Percentiles rank a stretch among this genome's conserved stretches.
Conservation (phyloP, 2,113 vertebrate genomes). For the Phyllostomus discolor region DNA sequence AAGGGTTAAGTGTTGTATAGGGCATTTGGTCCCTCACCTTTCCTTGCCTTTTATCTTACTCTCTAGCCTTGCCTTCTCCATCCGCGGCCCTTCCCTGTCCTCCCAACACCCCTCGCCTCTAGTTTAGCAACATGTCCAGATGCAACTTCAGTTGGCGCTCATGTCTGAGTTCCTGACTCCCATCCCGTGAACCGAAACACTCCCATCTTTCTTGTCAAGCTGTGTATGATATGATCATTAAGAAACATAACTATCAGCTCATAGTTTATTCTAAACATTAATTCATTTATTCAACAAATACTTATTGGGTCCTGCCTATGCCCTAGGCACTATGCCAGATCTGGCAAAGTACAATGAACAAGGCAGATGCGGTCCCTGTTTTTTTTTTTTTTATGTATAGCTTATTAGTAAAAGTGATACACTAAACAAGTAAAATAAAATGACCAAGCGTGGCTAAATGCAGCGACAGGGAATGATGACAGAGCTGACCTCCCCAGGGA, state of each 20-base stretch:
- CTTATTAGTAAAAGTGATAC: neutral
- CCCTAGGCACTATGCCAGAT: neutral
- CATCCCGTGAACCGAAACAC: neutral
- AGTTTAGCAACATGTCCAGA: neutral
- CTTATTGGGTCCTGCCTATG: neutral
- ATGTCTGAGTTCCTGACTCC: neutral
- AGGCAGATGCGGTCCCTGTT: neutral
- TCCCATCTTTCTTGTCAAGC: neutral
- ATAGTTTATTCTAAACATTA: neutral
- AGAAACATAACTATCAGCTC: neutral
- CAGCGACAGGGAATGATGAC: too few species aligned
- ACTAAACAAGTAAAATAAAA: neutral
- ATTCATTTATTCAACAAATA: neutral
- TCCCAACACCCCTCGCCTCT: neutral
- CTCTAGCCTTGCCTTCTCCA: neutral
- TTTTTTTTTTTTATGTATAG: neutral
- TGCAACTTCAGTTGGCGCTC: neutral
- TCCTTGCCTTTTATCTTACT: neutral
- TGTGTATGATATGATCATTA: neutral
- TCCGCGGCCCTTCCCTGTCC: neutral
- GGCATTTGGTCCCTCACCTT: neutral
- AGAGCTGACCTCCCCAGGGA: neutral
- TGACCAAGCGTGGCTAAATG: neutral
- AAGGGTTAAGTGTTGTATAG: neutral
- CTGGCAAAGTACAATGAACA: neutral